Evolutionary conservation across 2,113 vertebrate genomes (phyloP), one percentile per base, ranked within the genome.

Genomic region (Zingel zingel): DNA sequence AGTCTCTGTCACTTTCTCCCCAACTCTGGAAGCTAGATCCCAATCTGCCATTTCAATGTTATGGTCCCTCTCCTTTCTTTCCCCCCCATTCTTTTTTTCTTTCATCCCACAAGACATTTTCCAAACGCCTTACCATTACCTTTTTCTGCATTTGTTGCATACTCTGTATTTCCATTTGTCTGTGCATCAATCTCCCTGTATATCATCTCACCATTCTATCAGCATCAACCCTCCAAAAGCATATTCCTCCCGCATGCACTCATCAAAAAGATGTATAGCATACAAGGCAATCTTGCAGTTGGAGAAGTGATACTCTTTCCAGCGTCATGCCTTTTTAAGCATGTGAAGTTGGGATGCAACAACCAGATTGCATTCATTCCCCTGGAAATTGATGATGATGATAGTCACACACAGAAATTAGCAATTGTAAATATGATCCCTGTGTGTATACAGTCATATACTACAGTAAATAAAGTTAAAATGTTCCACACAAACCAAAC

Each of bases 1-100:
- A 94, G 95, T 95, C 96, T 94, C 95, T 92, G 93, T 96, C 96
- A 96, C 27, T 95, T 95, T 93, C 81, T 94, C 91, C 81, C 90
- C 86, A 93, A 93, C 96, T 95, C 92, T 91, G 90, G 92, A 95
- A 93, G 80, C 81, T 81, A 89, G 93, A 95, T 96, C 83, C 85
- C 93, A 96, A 92, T 92, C 94, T 94, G 87, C 70, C 56, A 71
- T 94, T 94, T 92, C 92, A 89, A 92, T 94, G 93, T 79, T 89
- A 90, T 86, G 87, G 91, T 91, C 91, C 89, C 82, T 85, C 91
- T 87, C 91, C 91, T 92, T 94, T 94, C 94, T 92, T 84, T 86
- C 90, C 84, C 78, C 64, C 84, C 7, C 19, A 62, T 19, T 61
- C 36, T 78, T 74, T 70, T 72, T 57, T 33, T 7, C 18, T 45